A percentile compares a stretch with the other conserved stretches of the same genome.
phyloP scores from a whole-genome alignment of 1,140 invertebrate genomes.

The Amyelois transitella region DNA sequence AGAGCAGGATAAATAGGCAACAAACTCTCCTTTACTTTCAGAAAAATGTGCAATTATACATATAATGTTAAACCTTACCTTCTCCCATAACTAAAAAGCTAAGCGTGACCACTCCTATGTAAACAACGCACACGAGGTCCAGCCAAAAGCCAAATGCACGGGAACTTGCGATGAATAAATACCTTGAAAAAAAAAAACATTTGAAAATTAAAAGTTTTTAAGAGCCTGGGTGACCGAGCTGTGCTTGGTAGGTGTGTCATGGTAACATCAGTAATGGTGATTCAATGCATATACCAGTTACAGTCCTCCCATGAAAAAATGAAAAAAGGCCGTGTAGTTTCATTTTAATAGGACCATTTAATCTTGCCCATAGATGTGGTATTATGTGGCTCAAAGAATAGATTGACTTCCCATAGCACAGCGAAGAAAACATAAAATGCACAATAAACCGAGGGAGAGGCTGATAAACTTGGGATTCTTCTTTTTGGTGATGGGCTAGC shows the following conservation, averaged over 20 bases:
- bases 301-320: too few species aligned
- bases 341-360: too few species aligned
- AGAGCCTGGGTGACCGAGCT: not conserved
- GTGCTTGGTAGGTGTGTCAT: too few species aligned
- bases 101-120: slow-evolving; percentile 80
- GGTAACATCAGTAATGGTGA: too few species aligned
- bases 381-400: not conserved
- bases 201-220: not conserved
- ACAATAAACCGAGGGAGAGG: too few species aligned
- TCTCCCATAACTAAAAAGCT: slow-evolving; percentile 80
- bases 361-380: too few species aligned
- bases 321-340: too few species aligned
- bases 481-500: too few species aligned
- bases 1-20: too few species aligned
- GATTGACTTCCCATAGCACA: not conserved
- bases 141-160: slow-evolving; percentile 85
- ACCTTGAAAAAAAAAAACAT: slow-evolving; percentile 41
- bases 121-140: slow-evolving; percentile 84
- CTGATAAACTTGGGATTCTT: too few species aligned
- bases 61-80: slow-evolving; percentile 47
- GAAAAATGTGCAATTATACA: not conserved
- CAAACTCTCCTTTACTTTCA: too few species aligned
- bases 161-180: slow-evolving; percentile 78
- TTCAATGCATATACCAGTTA: too few species aligned
- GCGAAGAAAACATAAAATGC: not conserved